These are phyloP conservation scores for Tragopan temminckii DNA, from an alignment of 2,797 vertebrate species.

Conservation along the genomic window DNA sequence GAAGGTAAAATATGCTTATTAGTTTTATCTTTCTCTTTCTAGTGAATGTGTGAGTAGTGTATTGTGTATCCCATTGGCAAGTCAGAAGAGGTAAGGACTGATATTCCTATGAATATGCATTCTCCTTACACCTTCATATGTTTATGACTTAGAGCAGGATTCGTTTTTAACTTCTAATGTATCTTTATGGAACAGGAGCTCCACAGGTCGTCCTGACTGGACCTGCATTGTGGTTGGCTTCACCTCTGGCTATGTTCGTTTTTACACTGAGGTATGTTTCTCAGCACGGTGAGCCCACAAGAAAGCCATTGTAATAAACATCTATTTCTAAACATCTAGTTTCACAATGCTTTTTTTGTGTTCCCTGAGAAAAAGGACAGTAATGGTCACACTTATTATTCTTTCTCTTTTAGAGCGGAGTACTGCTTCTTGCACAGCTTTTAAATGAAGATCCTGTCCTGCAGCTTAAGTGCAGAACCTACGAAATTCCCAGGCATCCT, in stretches of 20 bases:
- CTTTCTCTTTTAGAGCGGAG: conserved; percentile 87
- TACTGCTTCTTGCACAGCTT: conserved; percentile 94
- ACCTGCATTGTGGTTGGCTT: conserved; percentile 97
- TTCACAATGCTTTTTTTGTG: not conserved
- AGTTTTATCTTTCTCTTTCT: conserved; percentile 58
- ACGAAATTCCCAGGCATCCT: conserved; percentile 95
- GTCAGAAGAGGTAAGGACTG: conserved; percentile 94
- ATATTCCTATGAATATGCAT: not conserved
- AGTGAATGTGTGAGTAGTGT: conserved; percentile 93
- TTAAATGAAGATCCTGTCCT: conserved; percentile 94
- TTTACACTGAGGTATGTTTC: conserved; percentile 94
- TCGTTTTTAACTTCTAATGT: not conserved
- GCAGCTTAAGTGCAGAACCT: conserved; percentile 96
- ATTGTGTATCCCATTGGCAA: conserved; percentile 94
- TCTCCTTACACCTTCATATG: not conserved
- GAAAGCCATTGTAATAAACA: not conserved
- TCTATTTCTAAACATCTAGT: not conserved
- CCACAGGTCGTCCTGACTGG: conserved; percentile 97
- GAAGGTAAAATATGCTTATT: not conserved
- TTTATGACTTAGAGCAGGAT: not conserved
- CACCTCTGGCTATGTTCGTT: conserved; percentile 94
- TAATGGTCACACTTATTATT: not conserved
- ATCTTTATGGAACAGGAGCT: conserved; percentile 86
- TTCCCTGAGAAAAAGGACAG: not conserved
- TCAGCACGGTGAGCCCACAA: not conserved